phyloP scores from a whole-genome alignment of 2,113 vertebrate genomes.

The Cryptomyrus ogoouensis region DNA sequence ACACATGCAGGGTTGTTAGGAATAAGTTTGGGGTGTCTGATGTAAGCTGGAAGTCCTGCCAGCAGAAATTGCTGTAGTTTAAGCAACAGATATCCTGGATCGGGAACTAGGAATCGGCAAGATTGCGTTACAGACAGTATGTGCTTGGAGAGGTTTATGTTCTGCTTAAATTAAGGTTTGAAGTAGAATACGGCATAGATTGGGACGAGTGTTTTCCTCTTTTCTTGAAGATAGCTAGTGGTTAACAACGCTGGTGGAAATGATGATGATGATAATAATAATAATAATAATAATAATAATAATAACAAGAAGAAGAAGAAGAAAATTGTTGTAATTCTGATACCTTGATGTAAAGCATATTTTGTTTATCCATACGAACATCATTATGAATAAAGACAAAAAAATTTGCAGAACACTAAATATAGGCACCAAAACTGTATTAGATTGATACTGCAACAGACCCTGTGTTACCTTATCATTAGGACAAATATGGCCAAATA shows the following conservation, averaged over 20 bases:
- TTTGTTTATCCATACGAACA: neutral
- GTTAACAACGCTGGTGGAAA: no score
- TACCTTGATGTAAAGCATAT: neutral
- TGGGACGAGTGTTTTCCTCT: no score
- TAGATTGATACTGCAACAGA: neutral
- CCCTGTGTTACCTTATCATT: neutral
- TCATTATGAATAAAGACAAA: neutral
- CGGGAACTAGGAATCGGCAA: neutral
- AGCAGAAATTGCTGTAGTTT: neutral
- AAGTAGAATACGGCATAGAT: neutral
- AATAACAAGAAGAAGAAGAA: neutral
- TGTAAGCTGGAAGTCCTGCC: neutral
- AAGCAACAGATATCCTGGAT: neutral
- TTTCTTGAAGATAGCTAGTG: no score
- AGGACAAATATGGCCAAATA: neutral
- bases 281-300: neutral
- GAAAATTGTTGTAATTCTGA: neutral
- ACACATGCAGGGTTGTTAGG: neutral
- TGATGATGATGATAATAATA: neutral
- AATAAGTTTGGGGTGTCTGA: neutral
- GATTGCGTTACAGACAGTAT: neutral
- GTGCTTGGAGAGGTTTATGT: neutral
- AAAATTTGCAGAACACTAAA: neutral
- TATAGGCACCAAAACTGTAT: neutral
- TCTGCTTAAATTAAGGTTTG: neutral